Conservation (phyloP, 2,888 invertebrate genomes). For the Cheilosia pagana region DNA sequence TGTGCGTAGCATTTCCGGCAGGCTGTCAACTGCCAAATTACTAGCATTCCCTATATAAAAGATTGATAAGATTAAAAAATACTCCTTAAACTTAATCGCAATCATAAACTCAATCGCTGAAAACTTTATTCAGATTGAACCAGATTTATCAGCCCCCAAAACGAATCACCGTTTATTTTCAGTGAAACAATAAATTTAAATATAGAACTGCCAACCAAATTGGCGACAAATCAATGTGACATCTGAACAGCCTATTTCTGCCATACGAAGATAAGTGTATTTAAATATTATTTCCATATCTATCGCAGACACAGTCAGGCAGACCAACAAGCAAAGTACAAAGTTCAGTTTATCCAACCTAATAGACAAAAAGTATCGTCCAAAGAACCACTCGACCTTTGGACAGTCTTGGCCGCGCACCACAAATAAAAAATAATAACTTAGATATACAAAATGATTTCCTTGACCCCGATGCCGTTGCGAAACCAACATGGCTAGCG, state of each 20-base stretch:
- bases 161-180: too few relatives aligned
- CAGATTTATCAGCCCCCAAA: neutral
- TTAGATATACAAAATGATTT: slow-evolving; percentile 23
- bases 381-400: slow-evolving; percentile 35
- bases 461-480: slow-evolving; percentile 33
- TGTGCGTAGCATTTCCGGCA: neutral
- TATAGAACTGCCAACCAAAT: neutral
- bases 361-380: neutral
- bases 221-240: neutral
- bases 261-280: neutral
- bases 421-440: neutral
- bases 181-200: neutral
- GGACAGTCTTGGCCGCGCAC: neutral
- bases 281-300: neutral
- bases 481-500: neutral
- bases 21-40: neutral
- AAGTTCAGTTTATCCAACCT: slow-evolving; percentile 17
- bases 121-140: neutral
- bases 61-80: slow-evolving; percentile 1
- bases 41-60: neutral
- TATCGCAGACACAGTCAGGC: neutral
- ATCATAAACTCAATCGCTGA: neutral
- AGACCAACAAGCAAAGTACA: neutral
- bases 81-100: neutral
- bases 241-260: too few relatives aligned